Evolutionary conservation across 2,888 invertebrate genomes (phyloP).

Genomic region (Nemapogon koenigi): DNA sequence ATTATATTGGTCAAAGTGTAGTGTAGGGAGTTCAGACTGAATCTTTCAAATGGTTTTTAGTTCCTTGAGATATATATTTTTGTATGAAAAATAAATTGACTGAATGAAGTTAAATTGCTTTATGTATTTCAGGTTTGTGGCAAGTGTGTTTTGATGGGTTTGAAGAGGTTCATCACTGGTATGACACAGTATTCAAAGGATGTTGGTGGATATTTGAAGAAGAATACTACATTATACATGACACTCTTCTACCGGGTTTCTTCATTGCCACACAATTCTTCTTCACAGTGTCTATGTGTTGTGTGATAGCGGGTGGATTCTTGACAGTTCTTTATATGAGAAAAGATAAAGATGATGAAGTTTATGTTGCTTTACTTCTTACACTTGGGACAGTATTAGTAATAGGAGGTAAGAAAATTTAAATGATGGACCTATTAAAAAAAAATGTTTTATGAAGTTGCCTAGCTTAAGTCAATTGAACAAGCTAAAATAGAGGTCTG

Average conservation of each 20-base stretch:
- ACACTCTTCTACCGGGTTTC: constrained; percentile 88
- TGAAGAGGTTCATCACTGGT: constrained; percentile 84
- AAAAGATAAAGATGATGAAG: constrained; percentile 78
- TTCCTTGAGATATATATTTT: no score
- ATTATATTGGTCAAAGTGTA: no score
- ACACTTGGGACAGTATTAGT: constrained; percentile 77
- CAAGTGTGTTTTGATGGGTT: constrained; percentile 91
- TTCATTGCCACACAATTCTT: constrained; percentile 94
- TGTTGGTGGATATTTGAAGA: constrained; percentile 99
- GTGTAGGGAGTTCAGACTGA: no score
- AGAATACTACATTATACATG: constrained; percentile 93
- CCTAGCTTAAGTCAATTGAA: no score
- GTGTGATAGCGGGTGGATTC: constrained; percentile 77
- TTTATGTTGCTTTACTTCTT: constrained; percentile 75
- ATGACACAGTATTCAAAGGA: constrained; percentile 82
- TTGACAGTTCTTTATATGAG: constrained; percentile 76
- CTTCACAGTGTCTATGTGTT: constrained; percentile 86
- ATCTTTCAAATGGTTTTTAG: no score
- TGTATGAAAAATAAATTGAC: no score
- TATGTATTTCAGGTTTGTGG: constrained; percentile 79
- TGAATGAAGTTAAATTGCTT: no score
- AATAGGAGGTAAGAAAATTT: constrained; percentile 63
- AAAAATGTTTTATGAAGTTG: no score
- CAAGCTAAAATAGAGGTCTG: no score
- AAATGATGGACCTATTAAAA: not conserved